These are phyloP conservation scores for Coluber constrictor DNA, from an alignment of 2,797 vertebrate genomes.

Conservation along the genomic window DNA sequence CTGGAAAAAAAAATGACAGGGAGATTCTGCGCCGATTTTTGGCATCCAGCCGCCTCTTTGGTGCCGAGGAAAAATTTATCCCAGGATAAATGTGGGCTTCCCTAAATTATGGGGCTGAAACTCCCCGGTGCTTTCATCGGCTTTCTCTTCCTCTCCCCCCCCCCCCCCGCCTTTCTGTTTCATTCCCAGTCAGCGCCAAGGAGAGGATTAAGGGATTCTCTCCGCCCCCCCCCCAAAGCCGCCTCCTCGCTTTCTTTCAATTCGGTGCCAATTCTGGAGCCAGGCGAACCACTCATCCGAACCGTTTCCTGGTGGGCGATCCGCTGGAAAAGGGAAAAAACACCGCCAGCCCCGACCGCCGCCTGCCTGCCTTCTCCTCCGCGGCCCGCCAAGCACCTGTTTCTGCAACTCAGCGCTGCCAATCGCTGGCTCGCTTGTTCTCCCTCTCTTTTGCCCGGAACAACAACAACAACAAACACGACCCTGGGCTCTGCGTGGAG, in stretches of 20 bases:
- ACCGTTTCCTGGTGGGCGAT: neutral
- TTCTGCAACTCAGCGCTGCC: neutral
- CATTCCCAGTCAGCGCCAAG: neutral
- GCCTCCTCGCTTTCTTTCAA: too few species aligned
- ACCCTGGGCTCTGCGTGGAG: neutral
- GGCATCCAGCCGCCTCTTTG: neutral
- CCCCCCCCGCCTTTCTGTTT: neutral
- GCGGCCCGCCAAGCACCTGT: neutral
- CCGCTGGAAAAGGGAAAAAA: constrained; percentile 11
- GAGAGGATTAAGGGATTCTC: neutral
- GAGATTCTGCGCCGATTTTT: neutral
- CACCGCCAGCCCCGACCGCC: neutral
- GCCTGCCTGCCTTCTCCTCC: neutral
- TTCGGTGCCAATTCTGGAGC: neutral
- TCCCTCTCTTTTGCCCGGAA: neutral
- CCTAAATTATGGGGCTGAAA: neutral
- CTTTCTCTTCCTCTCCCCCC: neutral
- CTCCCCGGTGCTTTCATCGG: neutral
- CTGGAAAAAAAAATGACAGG: rapidly evolving
- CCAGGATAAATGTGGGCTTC: neutral
- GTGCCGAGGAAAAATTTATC: neutral
- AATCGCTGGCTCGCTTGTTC: neutral
- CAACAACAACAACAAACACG: neutral
- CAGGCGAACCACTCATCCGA: neutral
- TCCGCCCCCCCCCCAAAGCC: rapidly evolving